Evolutionary conservation across 2,113 vertebrate genomes (phyloP), one percentile per base, ranked within the genome.

Genomic region (Marmota flaviventris): DNA sequence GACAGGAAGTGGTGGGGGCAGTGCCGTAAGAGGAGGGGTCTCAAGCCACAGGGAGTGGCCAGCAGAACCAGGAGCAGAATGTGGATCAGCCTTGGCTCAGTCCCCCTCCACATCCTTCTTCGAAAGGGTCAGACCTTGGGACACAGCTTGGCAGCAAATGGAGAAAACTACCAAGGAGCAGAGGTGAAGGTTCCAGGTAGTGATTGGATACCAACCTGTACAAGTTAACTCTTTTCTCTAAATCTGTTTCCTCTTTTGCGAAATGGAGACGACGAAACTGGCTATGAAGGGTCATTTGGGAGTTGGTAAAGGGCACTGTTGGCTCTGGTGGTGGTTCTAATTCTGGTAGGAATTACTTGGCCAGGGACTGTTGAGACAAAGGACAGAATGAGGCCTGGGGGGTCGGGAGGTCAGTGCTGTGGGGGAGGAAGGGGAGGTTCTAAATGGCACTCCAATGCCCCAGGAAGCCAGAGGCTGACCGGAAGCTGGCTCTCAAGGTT

Each of bases 161-260:
- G 69, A 3, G 39, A 58, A 73, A 34, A 3, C 0, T 7, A 13
- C 0, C 9, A 32, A 27, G 13, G 42, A 25, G 7, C 12, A 20
- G 18, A 51, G 22, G 67, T 1, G 48, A 37, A 51, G 53, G 70
- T 12, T 18, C 4, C 20, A 1, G 34, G 11, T 2, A 1, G 34
- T 4, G 14, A 32, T 25, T 16, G 48, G 72, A 10, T 0, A 48
- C 4, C 16, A 4, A 14, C 32, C 1, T 8, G 32, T 8, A 9
- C 10, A 5, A 27, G 14, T 37, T 4, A 32, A 65, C 58, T 25
- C 8, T 20, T 88, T 42, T 69, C 70, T 27, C 45, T 13, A 17
- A 79, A 51, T 32, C 39, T 17, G 34, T 16, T 61, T 76, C 51
- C 51, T 92, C 39, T 70, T 58, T 45, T 32, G 5, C 51, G 22